phyloP scores from a whole-genome alignment of 2,797 vertebrate genomes.

The Sebastes iracundus region DNA sequence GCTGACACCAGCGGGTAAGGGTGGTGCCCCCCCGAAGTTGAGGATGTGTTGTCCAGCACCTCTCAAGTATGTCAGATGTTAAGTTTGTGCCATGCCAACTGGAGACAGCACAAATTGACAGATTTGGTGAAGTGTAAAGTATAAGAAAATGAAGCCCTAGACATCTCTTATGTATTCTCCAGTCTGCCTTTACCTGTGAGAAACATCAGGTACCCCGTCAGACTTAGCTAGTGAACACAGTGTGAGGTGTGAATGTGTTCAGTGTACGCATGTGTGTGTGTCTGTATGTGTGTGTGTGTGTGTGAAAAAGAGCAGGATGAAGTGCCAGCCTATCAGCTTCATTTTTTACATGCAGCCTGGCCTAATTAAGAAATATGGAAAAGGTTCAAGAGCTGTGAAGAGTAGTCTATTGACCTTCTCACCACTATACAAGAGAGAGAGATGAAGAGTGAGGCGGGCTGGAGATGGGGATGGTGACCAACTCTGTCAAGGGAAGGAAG shows the following conservation, averaged over 20 bases:
- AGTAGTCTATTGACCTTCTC: constrained; percentile 85
- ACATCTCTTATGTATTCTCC: constrained; percentile 25
- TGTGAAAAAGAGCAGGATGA: constrained; percentile 16
- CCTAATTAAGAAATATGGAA: constrained; percentile 87
- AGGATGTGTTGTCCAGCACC: constrained; percentile 55
- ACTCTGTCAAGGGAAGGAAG: constrained; percentile 72
- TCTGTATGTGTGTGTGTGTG: neutral
- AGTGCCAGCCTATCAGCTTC: constrained; percentile 59
- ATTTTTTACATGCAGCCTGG: constrained; percentile 70
- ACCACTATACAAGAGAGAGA: constrained; percentile 66
- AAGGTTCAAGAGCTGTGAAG: constrained; percentile 81
- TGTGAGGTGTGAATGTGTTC: constrained; percentile 29
- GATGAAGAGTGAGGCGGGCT: constrained; percentile 50
- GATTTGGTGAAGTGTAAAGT: constrained; percentile 43
- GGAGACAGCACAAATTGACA: constrained; percentile 32
- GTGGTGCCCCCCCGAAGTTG: constrained; percentile 28
- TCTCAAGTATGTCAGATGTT: constrained; percentile 42
- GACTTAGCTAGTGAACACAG: constrained; percentile 17
- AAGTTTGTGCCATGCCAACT: constrained; percentile 31
- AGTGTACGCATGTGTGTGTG: neutral
- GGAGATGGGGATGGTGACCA: constrained; percentile 52
- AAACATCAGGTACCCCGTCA: constrained; percentile 39
- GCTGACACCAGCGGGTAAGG: constrained; percentile 39
- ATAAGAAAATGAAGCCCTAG: constrained; percentile 34
- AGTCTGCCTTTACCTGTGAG: constrained; percentile 38